phyloP scores from a whole-genome alignment of 2,888 invertebrate genomes.

The Lagria hirta region DNA sequence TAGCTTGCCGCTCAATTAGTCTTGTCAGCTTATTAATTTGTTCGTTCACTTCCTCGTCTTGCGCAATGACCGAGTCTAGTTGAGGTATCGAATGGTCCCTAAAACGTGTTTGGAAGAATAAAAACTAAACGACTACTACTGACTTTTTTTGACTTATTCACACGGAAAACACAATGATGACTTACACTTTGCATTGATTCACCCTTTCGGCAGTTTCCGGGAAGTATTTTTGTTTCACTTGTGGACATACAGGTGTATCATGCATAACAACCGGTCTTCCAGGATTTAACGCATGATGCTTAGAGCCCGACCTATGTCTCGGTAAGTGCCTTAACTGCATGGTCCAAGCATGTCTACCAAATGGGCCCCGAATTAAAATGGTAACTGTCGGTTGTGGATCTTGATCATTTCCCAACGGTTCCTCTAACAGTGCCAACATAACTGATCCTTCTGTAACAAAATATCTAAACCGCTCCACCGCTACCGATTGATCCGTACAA shows the following conservation, averaged over 20 bases:
- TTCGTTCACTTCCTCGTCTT: slow-evolving; percentile 54
- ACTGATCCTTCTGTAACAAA: slow-evolving; percentile 90
- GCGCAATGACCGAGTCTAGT: slow-evolving; percentile 73
- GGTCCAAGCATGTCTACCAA: slow-evolving; percentile 95
- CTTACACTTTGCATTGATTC: slow-evolving; percentile 78
- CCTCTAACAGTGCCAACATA: slow-evolving; percentile 85
- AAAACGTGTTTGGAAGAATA: too few relatives aligned
- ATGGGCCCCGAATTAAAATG: slow-evolving; percentile 87
- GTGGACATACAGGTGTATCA: slow-evolving; percentile 67
- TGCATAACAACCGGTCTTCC: slow-evolving; percentile 77
- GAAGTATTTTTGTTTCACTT: slow-evolving; percentile 73
- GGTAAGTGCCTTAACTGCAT: slow-evolving; percentile 86
- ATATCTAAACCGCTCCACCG: slow-evolving; percentile 76
- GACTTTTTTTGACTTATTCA: not conserved
- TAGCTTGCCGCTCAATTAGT: slow-evolving; percentile 71
- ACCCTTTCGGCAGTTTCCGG: slow-evolving; percentile 80
- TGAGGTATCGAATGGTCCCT: slow-evolving; percentile 90
- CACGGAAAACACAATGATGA: not conserved
- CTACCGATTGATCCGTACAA: slow-evolving; percentile 59
- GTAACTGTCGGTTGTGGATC: slow-evolving; percentile 92
- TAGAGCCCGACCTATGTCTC: slow-evolving; percentile 73
- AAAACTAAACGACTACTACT: slow-evolving; percentile 1
- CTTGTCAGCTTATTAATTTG: slow-evolving; percentile 68
- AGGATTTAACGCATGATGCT: slow-evolving; percentile 63
- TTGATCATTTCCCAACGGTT: slow-evolving; percentile 78